Evolutionary conservation across 64 coral and sea anemone genomes (phyloP).

Genomic region (Pachyseris speciosa): DNA sequence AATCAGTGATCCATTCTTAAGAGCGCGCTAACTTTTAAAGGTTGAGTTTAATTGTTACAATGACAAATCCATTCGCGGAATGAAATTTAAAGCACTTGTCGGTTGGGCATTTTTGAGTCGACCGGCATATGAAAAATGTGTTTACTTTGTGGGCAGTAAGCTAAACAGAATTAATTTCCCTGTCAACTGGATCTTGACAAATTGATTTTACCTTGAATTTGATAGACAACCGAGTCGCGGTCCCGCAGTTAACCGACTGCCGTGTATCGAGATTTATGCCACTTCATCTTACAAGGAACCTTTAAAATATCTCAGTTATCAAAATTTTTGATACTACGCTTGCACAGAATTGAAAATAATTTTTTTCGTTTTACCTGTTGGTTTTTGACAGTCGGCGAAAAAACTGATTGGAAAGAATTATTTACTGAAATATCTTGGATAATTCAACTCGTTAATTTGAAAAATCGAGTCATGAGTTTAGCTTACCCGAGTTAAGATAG

Average conservation of each 20-base stretch:
- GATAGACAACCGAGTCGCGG: neutral
- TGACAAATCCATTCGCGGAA: too few species aligned
- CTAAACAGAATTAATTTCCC: neutral
- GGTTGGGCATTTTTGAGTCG: neutral
- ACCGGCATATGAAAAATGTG: neutral
- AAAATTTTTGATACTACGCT: too few species aligned
- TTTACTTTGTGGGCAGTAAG: neutral
- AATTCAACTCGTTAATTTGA: too few species aligned
- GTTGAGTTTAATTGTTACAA: neutral
- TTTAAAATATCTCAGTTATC: too few species aligned
- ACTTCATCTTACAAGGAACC: too few species aligned
- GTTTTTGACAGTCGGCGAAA: too few species aligned
- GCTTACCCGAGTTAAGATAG: too few species aligned
- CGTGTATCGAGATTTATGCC: neutral
- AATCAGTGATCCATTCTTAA: neutral
- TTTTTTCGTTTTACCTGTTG: too few species aligned
- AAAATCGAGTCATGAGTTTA: too few species aligned
- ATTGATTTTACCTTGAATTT: neutral
- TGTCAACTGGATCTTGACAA: neutral
- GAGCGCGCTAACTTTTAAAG: neutral
- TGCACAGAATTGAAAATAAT: too few species aligned
- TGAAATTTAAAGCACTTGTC: neutral
- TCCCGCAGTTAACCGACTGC: neutral
- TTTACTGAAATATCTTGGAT: too few species aligned
- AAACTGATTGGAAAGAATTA: too few species aligned